Evolutionary conservation across 1,140 invertebrate genomes (phyloP), one percentile per base, ranked within the genome.

Genomic region (Cataglyphis hispanica): DNA sequence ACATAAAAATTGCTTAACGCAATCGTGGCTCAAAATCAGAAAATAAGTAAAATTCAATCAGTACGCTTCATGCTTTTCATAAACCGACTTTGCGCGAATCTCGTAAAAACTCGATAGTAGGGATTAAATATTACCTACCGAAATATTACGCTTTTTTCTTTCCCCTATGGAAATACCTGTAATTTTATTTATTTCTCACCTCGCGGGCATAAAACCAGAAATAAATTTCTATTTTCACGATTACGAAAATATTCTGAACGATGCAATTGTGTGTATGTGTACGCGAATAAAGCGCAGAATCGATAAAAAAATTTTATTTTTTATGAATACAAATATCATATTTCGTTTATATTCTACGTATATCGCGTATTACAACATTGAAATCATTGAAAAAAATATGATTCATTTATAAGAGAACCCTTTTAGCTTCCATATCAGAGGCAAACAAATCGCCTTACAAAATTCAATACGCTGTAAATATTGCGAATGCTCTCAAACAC

Each of bases 41-140:
- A 75, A 61, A 77, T 43, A 64, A 77, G 16, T 13, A 60, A 46
- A 40, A 77, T 22, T 64, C 37, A 19, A 63, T 76, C 25, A 46
- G 25, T 5, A 46, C 19, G 58, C 19, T 34, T 19, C 27, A 31
- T 43, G 37, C 19, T 34, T 64, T 6, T 40, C 27, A 11, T 46
- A 76, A 76, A 61, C 56, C 31, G 7, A 37, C 37, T 40, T 76
- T 63, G 22, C 16, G 2, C 1, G 37, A 46, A 50, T 63, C 16
- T 76, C 10, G 19, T 11, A 50, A 77, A 77, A 77, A 46, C n/a
- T 63, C 75, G 7, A 77, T 77, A 64, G 19, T 25, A 19, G 5
- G 13, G 6, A 74, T 13, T 31, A 76, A 60, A 63, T 77, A 37
- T 31, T 64, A 27, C 13, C 43, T 76, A 34, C n/a, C n/a, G n/a